phyloP scores from a whole-genome alignment of 2,888 invertebrate species.

The Leucoptera coffeella region DNA sequence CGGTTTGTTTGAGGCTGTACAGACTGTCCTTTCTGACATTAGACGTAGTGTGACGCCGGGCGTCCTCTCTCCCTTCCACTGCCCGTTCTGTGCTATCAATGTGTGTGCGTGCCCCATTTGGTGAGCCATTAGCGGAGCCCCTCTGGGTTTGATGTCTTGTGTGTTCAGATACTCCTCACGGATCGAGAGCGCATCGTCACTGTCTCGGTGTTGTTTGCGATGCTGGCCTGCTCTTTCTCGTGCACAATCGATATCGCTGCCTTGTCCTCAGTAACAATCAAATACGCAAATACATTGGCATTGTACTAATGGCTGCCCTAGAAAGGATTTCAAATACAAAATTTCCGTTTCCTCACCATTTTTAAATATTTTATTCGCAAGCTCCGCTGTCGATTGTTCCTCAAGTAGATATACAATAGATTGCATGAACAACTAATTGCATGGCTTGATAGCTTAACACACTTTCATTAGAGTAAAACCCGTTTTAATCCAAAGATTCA shows the following conservation, averaged over 20 bases:
- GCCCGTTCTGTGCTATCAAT: conserved; percentile 5
- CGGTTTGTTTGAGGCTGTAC: conserved; percentile 64
- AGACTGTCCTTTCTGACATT: conserved; percentile 30
- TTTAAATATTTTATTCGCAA: conserved; percentile 29
- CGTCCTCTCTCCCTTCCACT: conserved; percentile 5
- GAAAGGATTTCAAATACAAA: conserved; percentile 44
- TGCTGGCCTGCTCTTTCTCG: conserved; percentile 29
- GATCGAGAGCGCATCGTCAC: conserved; percentile 18
- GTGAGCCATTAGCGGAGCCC: conserved; percentile 4
- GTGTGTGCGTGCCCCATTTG: conserved; percentile 6
- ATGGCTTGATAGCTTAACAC: conserved; percentile 23
- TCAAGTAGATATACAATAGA: conserved; percentile 5
- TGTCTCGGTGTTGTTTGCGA: conserved; percentile 29
- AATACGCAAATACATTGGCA: conserved; percentile 9
- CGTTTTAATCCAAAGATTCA: conserved; percentile 2
- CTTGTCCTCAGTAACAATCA: conserved; percentile 15
- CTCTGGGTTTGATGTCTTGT: conserved; percentile 5
- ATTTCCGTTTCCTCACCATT: conserved; percentile 15
- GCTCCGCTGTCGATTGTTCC: conserved; percentile 49
- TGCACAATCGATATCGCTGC: conserved; percentile 41
- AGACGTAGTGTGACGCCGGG: conserved; percentile 42
- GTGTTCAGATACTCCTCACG: conserved; percentile 15
- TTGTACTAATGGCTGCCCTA: conserved; percentile 48
- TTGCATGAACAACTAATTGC: conserved; percentile 9
- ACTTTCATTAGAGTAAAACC: conserved; percentile 7